Conservation (phyloP, 2,888 invertebrate species). For the Idaea aversata region DNA sequence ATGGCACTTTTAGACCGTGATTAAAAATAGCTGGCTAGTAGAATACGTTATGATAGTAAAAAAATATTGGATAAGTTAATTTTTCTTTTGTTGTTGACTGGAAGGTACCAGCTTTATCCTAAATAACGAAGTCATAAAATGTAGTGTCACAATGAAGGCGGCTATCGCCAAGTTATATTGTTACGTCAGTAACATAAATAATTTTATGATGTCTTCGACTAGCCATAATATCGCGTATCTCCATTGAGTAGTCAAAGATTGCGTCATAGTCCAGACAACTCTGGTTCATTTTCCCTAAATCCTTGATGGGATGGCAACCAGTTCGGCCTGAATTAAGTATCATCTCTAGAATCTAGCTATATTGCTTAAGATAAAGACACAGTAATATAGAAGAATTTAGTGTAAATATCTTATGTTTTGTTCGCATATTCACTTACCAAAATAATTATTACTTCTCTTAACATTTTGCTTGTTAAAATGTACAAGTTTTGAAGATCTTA, state of each 20-base stretch:
- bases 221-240: slow-evolving; percentile 14
- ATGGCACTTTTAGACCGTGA: too few species aligned
- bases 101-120: neutral
- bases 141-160: slow-evolving; percentile 4
- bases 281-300: neutral
- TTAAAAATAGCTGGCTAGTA: too few species aligned
- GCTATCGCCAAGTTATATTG: slow-evolving; percentile 5
- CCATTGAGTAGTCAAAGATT: slow-evolving; percentile 22
- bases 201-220: slow-evolving; percentile 19
- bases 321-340: neutral
- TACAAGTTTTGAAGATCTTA: too few species aligned
- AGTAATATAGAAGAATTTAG: neutral
- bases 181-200: slow-evolving; percentile 15
- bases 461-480: too few species aligned
- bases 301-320: neutral
- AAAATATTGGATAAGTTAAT: neutral
- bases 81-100: neutral
- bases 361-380: neutral
- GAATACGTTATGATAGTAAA: neutral
- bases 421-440: too few species aligned
- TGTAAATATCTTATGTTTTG: too few species aligned
- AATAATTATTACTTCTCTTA: too few species aligned
- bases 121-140: slow-evolving; percentile 2
- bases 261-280: slow-evolving; percentile 10
- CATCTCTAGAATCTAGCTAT: neutral